These are phyloP conservation scores for Sebastes fasciatus DNA, from an alignment of 2,113 vertebrate genomes.

Conservation along the genomic window DNA sequence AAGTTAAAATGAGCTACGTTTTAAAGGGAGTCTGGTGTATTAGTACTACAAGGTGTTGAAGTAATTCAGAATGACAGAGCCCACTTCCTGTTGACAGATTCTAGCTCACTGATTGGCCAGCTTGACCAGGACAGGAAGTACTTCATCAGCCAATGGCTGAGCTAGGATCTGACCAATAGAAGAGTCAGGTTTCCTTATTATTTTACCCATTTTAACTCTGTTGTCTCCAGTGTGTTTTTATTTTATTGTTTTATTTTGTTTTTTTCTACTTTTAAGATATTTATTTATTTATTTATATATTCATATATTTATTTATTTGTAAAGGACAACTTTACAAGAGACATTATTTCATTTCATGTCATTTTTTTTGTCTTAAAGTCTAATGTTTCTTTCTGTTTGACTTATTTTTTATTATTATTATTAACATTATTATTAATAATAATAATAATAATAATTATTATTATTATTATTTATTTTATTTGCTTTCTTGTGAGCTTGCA, in stretches of 20 bases:
- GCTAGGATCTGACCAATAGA: not conserved
- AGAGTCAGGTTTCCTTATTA: not conserved
- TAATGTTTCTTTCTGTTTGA: not conserved
- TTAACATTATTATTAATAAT: too few species aligned
- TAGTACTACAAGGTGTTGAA: not conserved
- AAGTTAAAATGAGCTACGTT: not conserved
- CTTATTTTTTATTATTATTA: too few species aligned
- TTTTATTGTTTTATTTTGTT: too few species aligned
- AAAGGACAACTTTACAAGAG: too few species aligned
- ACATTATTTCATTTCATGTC: not conserved
- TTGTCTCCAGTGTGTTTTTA: not conserved
- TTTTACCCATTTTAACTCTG: not conserved
- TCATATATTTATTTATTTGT: not conserved
- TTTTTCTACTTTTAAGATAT: too few species aligned
- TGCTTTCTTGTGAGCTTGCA: not conserved
- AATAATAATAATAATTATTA: too few species aligned
- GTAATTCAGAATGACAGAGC: not conserved
- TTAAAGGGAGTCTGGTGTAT: not conserved
- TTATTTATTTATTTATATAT: not conserved
- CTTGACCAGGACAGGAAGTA: not conserved
- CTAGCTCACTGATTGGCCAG: not conserved
- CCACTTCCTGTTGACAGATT: not conserved
- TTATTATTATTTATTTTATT: not conserved
- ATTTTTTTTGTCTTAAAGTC: not conserved
- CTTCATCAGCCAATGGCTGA: not conserved